phyloP scores from a whole-genome alignment of 2,888 invertebrate genomes.

The Doris montereyensis region DNA sequence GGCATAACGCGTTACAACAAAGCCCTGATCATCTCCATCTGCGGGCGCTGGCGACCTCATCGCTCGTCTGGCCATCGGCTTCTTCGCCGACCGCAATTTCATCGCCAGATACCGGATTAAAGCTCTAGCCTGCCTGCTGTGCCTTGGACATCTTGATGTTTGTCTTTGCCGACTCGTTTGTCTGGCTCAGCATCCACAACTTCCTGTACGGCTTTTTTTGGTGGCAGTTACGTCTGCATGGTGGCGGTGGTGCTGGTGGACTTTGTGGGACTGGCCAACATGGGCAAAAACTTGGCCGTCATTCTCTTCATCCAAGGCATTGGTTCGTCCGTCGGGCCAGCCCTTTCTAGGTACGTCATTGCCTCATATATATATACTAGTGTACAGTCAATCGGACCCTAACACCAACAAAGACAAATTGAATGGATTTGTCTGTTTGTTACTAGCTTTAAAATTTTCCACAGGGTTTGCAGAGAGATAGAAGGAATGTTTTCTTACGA shows the following conservation, averaged over 20 bases:
- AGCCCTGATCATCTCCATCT: slow-evolving; percentile 57
- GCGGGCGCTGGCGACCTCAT: slow-evolving; percentile 59
- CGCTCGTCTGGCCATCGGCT: slow-evolving; percentile 54
- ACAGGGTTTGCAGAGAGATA: too few species aligned
- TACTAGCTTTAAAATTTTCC: too few species aligned
- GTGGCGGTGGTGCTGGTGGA: slow-evolving; percentile 60
- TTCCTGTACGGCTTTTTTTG: slow-evolving; percentile 61
- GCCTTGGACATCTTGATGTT: slow-evolving; percentile 55
- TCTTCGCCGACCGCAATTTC: slow-evolving; percentile 54
- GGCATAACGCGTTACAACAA: slow-evolving; percentile 53
- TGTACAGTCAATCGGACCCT: too few species aligned
- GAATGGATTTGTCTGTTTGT: too few species aligned
- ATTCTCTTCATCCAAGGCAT: slow-evolving; percentile 61
- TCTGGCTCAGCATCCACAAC: slow-evolving; percentile 54
- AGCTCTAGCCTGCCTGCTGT: slow-evolving; percentile 47
- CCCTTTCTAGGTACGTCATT: slow-evolving; percentile 59
- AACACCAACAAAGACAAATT: too few species aligned
- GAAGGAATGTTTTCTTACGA: too few species aligned
- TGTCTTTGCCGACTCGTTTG: slow-evolving; percentile 48
- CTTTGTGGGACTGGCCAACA: slow-evolving; percentile 55
- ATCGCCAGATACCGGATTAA: slow-evolving; percentile 57
- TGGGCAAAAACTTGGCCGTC: slow-evolving; percentile 59
- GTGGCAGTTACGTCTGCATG: slow-evolving; percentile 59
- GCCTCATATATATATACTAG: too few species aligned
- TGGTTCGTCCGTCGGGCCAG: slow-evolving; percentile 59